A percentile compares a stretch with the other conserved stretches of the same genome.
phyloP scores from a whole-genome alignment of 2,113 vertebrate genomes.

The Leptosomus discolor region DNA sequence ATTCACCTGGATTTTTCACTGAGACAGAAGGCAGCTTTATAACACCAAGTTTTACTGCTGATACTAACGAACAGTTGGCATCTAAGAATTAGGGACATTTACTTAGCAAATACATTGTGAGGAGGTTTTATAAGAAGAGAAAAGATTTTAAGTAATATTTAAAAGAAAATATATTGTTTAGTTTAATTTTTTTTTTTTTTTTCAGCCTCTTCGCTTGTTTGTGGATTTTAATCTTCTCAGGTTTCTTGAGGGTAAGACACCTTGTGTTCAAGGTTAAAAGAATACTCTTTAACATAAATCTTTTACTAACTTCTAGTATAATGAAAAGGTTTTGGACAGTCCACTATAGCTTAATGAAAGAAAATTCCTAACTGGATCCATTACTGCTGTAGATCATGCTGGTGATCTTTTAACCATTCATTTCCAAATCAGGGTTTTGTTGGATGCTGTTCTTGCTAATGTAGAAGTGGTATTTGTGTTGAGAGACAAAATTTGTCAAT shows the following conservation, averaged over 20 bases:
- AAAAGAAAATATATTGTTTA: neutral
- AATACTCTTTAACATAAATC: neutral
- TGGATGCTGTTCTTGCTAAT: neutral
- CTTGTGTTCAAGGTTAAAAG: neutral
- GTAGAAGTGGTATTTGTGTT: neutral
- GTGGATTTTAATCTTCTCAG: constrained; percentile 87
- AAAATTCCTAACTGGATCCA: neutral
- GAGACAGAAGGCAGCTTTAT: neutral
- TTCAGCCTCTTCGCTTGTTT: constrained; percentile 86
- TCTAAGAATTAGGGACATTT: neutral
- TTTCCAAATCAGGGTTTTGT: neutral
- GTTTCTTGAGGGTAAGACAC: constrained; percentile 85
- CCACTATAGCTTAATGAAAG: neutral
- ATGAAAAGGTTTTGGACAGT: neutral
- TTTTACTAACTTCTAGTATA: neutral
- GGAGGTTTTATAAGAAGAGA: neutral
- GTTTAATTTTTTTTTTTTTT: constrained; percentile 15
- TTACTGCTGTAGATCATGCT: neutral
- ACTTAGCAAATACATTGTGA: neutral
- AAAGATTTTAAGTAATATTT: neutral
- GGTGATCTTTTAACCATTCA: neutral
- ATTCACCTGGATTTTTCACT: neutral
- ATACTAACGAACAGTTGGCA: neutral
- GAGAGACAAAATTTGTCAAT: neutral
- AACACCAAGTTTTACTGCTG: neutral